Evolutionary conservation across 2,888 invertebrate species (phyloP).

Genomic region (Galerucella nymphaeae): DNA sequence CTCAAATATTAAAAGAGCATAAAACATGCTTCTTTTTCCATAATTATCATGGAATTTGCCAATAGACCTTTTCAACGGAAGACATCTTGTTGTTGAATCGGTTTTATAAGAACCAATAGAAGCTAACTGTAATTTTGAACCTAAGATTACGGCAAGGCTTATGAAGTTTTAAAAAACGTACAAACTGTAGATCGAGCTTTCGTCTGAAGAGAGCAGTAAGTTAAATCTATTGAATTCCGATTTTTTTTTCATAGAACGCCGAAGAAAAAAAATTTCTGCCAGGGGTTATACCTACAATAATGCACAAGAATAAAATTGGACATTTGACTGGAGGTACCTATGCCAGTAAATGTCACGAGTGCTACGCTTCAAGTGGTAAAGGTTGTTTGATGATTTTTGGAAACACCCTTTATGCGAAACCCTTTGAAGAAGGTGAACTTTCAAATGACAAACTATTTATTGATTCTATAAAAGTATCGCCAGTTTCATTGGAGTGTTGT

Average conservation of each 20-base stretch:
- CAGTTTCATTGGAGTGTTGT: constrained; percentile 65
- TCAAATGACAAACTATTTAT: constrained; percentile 64
- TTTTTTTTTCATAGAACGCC: constrained; percentile 40
- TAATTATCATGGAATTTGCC: no score
- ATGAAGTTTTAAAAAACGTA: no score
- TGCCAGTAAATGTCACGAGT: constrained; percentile 66
- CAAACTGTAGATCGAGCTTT: no score
- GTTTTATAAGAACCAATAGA: no score
- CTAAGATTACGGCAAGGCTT: no score
- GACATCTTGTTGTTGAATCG: no score
- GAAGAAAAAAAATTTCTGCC: constrained; percentile 43
- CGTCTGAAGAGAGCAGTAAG: no score
- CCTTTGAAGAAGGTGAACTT: constrained; percentile 55
- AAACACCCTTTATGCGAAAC: constrained; percentile 65
- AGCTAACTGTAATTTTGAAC: no score
- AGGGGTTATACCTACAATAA: constrained; percentile 60
- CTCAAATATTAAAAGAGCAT: no score
- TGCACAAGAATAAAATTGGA: constrained; percentile 63
- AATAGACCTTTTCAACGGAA: no score
- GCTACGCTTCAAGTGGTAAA: constrained; percentile 66
- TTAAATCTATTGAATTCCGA: neutral
- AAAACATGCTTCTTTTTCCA: no score
- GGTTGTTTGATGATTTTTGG: constrained; percentile 69
- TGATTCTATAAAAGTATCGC: constrained; percentile 66
- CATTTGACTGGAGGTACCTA: constrained; percentile 68